Evolutionary conservation across 1,140 invertebrate genomes (phyloP), one percentile per base, ranked within the genome.

Genomic region (Bacillus rossius): DNA sequence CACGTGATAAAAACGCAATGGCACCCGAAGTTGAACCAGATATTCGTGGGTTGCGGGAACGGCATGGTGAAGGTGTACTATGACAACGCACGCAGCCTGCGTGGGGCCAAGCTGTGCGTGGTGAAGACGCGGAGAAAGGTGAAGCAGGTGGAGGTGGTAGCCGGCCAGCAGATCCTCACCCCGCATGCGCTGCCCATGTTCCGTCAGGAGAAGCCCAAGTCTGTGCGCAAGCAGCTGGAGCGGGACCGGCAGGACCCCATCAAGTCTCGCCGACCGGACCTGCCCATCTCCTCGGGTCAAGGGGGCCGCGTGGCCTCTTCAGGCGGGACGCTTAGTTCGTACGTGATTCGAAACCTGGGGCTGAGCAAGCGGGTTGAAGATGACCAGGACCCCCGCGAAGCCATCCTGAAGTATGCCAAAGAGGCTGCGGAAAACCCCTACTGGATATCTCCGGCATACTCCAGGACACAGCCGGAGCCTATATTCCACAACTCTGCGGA

Each of bases 11-110:
- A 94, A 69, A 84, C 86, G 3, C 69, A 91, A 1, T 99, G 97
- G 97, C 97, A 99, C 77, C 91, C 96, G 0, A 94, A 94, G 73
- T 73, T 99, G 1, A 98, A 99, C 74, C 97, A 99, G 70, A 87
- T 99, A 58, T 91, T 99, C 58, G 84, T 95, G 8, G 91, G 94
- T 0, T 91, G 90, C 67, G 93, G 92, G 3, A 92, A 98, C 76
- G 97, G 97, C 0, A 80, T 83, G 2, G 85, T 96, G 0, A 93
- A 94, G 67, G 85, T 93, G 47, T 95, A 87, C 67, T 99, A 98
- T 65, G 94, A 98, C 73, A 84, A 89, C 1, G 84, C 88, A 54
- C 80, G 83, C 48, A 95, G 92, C 73, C 76, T 92, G 37, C 78
- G 96, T 38, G 96, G 96, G 2, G 96, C 95, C 0, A 92, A 93